These are phyloP conservation scores for Lycophotia porphyrea DNA, from an alignment of 2,888 invertebrate genomes.

Conservation along the genomic window DNA sequence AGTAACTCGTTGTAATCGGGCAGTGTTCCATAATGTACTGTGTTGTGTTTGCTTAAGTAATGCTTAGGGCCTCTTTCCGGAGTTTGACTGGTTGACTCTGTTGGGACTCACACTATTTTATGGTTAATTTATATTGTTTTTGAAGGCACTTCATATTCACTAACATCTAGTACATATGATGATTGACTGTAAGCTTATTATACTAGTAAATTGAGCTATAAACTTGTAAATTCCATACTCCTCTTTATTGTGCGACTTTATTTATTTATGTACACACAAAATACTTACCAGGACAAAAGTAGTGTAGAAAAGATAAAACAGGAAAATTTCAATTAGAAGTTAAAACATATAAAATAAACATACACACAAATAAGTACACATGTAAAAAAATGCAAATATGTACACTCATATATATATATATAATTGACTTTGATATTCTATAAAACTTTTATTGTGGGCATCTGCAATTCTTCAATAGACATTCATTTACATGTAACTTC, in stretches of 20 bases:
- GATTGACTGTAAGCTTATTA: not conserved
- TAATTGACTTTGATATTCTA: not conserved
- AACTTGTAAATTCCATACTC: not conserved
- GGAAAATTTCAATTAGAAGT: too few relatives aligned
- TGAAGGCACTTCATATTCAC: not conserved
- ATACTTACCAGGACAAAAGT: too few relatives aligned
- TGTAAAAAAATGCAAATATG: too few relatives aligned
- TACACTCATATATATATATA: too few relatives aligned
- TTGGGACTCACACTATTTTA: conserved; percentile 14
- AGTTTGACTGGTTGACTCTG: conserved; percentile 9
- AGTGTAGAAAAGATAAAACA: too few relatives aligned
- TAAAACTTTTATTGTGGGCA: not conserved
- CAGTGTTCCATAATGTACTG: conserved; percentile 54
- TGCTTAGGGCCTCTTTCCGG: conserved; percentile 27
- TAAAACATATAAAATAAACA: too few relatives aligned
- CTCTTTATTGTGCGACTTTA: not conserved
- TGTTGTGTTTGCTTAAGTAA: conserved; percentile 53
- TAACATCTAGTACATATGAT: not conserved
- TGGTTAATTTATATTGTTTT: conserved; percentile 12
- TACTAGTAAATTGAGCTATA: not conserved
- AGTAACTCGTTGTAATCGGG: conserved; percentile 54
- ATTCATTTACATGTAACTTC: not conserved
- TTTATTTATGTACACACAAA: too few relatives aligned
- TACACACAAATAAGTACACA: too few relatives aligned
- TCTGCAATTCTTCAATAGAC: not conserved